These are phyloP conservation scores for Chouioia cunea DNA, from an alignment of 2,888 invertebrate species.

Conservation along the genomic window DNA sequence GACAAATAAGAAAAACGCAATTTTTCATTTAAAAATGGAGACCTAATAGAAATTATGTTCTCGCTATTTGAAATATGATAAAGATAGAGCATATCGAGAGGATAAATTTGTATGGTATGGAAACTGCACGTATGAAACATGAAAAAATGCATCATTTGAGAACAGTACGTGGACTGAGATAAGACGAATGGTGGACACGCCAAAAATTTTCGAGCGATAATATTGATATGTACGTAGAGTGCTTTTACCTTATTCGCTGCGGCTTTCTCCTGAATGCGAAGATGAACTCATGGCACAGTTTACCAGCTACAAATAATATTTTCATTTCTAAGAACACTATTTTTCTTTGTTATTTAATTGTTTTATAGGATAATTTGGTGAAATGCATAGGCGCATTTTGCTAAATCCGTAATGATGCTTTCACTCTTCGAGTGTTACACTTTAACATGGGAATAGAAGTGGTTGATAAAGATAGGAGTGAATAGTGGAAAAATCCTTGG, in stretches of 20 bases:
- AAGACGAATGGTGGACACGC: constrained; percentile 17
- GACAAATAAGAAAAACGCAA: background rate
- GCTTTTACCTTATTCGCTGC: constrained; percentile 1
- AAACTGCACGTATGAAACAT: background rate
- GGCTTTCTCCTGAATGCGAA: constrained; percentile 10
- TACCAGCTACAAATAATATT: background rate
- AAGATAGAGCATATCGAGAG: background rate
- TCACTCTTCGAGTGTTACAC: constrained; percentile 9
- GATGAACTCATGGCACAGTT: constrained; percentile 17
- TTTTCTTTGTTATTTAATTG: constrained; percentile 8
- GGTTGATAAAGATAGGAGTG: background rate
- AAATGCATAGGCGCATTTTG: constrained; percentile 15
- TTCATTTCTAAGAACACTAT: background rate
- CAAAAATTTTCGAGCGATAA: constrained; percentile 29
- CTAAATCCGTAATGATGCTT: constrained; percentile 9
- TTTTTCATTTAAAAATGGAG: constrained; percentile 19
- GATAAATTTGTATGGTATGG: constrained; percentile 2
- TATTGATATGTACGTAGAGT: constrained; percentile 8
- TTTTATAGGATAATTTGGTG: constrained; percentile 4
- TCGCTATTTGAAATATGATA: background rate
- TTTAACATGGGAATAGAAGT: constrained; percentile 1
- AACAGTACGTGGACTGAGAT: background rate
- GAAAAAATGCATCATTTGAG: background rate
- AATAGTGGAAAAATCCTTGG: too few relatives aligned
- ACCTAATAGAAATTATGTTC: background rate